phyloP scores from a whole-genome alignment of 1,140 invertebrate species.

The Samia ricini region DNA sequence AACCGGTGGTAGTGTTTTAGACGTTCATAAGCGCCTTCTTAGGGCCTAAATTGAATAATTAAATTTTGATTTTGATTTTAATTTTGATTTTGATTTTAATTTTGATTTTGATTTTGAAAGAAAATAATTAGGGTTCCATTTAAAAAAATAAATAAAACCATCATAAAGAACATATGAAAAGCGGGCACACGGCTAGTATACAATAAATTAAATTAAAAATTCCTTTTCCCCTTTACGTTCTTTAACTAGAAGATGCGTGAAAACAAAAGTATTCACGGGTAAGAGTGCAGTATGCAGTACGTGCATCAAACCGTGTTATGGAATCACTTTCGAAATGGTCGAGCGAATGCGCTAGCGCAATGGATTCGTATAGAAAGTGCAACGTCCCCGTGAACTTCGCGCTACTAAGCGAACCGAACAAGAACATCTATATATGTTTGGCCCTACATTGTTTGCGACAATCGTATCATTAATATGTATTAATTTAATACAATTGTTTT shows the following conservation, averaged over 20 bases:
- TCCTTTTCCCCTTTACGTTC: neutral
- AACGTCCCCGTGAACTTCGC: constrained; percentile 69
- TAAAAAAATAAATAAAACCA: too few relatives aligned
- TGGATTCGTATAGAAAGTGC: constrained; percentile 60
- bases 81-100: too few relatives aligned
- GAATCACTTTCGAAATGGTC: constrained; percentile 59
- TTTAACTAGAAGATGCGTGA: neutral
- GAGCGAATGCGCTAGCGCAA: constrained; percentile 33
- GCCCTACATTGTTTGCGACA: neutral
- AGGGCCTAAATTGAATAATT: too few relatives aligned
- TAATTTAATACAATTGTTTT: neutral
- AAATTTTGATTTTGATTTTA: too few relatives aligned
- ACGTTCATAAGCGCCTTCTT: too few relatives aligned
- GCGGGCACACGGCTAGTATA: too few relatives aligned
- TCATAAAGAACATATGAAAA: too few relatives aligned
- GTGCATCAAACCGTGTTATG: constrained; percentile 30
- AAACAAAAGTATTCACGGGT: neutral
- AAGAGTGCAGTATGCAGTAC: constrained; percentile 15
- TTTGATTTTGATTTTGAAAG: too few relatives aligned
- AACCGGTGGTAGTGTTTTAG: too few relatives aligned
- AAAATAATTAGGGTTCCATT: too few relatives aligned
- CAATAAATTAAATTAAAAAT: too few relatives aligned
- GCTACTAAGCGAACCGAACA: constrained; percentile 50
- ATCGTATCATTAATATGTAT: neutral
- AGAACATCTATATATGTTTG: constrained; percentile 11